Evolutionary conservation across 2,888 invertebrate genomes (phyloP), one percentile per base, ranked within the genome.

Genomic region (Eupithecia dodoneata): DNA sequence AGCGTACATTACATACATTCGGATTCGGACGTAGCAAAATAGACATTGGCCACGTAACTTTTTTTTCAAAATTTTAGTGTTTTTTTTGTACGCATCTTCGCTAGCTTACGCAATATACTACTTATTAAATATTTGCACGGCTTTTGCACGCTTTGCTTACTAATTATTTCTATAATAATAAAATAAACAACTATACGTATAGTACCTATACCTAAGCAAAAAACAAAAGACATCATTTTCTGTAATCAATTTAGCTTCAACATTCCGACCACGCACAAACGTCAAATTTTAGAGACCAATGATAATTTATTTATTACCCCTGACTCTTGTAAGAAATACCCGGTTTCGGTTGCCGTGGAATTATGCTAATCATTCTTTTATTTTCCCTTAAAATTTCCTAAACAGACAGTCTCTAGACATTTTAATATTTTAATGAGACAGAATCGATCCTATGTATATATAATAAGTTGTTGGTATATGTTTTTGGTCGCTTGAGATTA

Each of bases 141-240:
- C 76, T 79, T 77, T 72, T 47, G 71, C 79, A 80, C 79, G 80
- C 79, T 76, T 78, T 49, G 18, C 44, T 71, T 71, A 74, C 67
- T 76, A 79, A 76, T 65, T 45, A 67, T 73, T 71, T 73, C 45
- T 73, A 15, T 73, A 45, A 42, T 12, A 18, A n/a, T 30, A 30
- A 30, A 30, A 30, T 30, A 30, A 30, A 30, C 1, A 45, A 6
- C 45, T 45, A 45, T 5, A 13, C 15, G 4, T 10, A 10, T 63
- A 18, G 55, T 6, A 45, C 5, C 45, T 45, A 45, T 5, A 13
- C 4, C 4, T n/a, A 55, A 15, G 4, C 5, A 15, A 59, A 18
- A 59, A 18, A 52, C 52, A 52, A 52, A 15, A 52, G 6, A 52
- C 52, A 2, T 15, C 6, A 2, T 3, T n/a, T 52, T 52, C 52